Conservation (phyloP, 1,140 invertebrate genomes). For the Euwallacea similis region DNA sequence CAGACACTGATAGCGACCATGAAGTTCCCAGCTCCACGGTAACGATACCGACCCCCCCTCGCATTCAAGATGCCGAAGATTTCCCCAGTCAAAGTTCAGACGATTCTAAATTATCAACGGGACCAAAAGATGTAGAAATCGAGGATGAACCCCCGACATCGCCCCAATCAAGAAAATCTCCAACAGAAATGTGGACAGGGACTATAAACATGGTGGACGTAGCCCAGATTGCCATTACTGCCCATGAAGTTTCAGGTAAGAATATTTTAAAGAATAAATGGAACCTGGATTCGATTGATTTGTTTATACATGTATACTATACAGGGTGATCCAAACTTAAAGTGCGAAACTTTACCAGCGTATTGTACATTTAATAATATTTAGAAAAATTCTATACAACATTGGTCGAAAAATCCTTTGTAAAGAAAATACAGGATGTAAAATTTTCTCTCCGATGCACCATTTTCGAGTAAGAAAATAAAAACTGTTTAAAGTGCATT, state of each 20-base stretch:
- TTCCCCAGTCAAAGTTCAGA: conserved; percentile 28
- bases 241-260: conserved; percentile 68
- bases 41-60: conserved; percentile 54
- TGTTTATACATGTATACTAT: no score
- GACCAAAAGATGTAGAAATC: conserved; percentile 7
- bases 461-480: no score
- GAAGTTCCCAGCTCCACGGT: conserved; percentile 63
- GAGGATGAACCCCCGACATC: conserved; percentile 28
- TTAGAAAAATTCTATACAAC: not conserved
- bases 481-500: no score
- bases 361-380: not conserved
- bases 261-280: conserved; percentile 15
- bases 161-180: conserved; percentile 30
- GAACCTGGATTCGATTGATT: no score
- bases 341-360: no score
- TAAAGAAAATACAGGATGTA: no score
- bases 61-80: conserved; percentile 46
- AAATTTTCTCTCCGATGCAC: no score
- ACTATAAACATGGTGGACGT: conserved; percentile 89
- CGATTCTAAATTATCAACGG: conserved; percentile 16
- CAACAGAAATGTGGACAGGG: conserved; percentile 72
- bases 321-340: no score
- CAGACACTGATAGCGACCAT: conserved; percentile 63
- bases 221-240: conserved; percentile 82
- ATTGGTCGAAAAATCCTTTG: no score